Conservation (phyloP, 2,113 vertebrate species). For the Trinectes maculatus region DNA sequence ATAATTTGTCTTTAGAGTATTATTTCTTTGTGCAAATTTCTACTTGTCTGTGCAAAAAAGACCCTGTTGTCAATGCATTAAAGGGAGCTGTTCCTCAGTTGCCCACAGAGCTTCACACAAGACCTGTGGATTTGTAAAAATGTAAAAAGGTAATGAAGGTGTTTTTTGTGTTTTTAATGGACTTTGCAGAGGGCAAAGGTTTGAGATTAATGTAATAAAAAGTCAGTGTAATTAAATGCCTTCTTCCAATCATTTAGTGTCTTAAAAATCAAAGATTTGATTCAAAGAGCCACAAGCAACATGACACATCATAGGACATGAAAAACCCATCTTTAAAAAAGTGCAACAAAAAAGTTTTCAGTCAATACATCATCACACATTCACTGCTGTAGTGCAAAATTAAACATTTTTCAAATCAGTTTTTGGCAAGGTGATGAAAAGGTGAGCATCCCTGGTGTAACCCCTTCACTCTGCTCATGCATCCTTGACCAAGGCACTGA, state of each 20-base stretch:
- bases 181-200: slow-evolving; percentile 74
- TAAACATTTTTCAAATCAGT: neutral
- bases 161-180: slow-evolving; percentile 92
- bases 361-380: neutral
- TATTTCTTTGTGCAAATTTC: slow-evolving; percentile 89
- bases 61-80: slow-evolving; percentile 84
- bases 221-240: slow-evolving; percentile 66
- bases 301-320: slow-evolving; percentile 8
- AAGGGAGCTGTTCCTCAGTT: slow-evolving; percentile 85
- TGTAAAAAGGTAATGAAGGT: slow-evolving; percentile 89
- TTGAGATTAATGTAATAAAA: slow-evolving; percentile 81
- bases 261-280: too few species aligned
- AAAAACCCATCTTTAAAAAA: slow-evolving; percentile 12
- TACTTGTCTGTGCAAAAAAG: slow-evolving; percentile 87
- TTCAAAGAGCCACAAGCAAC: slow-evolving; percentile 2
- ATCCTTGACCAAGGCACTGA: slow-evolving; percentile 59
- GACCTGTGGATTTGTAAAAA: slow-evolving; percentile 94
- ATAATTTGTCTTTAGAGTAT: slow-evolving; percentile 82
- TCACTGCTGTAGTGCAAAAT: slow-evolving; percentile 13
- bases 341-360: slow-evolving; percentile 10
- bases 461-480: slow-evolving; percentile 1
- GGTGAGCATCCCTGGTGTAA: neutral
- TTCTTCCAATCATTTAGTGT: slow-evolving; percentile 20
- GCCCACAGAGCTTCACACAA: slow-evolving; percentile 84
- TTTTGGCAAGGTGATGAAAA: slow-evolving; percentile 10